phyloP scores from a whole-genome alignment of 2,797 vertebrate genomes.

The Gymnodraco acuticeps region DNA sequence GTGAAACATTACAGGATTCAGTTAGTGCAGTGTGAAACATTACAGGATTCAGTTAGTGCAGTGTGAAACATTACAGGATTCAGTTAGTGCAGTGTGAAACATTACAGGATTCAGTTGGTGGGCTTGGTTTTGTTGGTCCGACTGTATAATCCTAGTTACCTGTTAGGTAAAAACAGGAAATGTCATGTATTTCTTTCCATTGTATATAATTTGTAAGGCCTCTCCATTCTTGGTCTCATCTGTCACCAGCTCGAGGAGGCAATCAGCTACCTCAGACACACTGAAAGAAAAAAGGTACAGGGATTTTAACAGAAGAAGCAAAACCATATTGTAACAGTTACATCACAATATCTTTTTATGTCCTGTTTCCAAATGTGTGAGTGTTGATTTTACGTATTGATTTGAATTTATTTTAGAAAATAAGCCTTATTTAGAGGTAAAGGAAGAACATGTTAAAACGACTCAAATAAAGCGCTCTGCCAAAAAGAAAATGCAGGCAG shows the following conservation, averaged over 20 bases:
- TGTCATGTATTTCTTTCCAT: not conserved
- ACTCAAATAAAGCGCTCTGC: too few relatives aligned
- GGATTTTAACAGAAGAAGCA: not conserved
- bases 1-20: not conserved
- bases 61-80: not conserved
- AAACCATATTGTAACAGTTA: too few relatives aligned
- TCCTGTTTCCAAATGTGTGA: too few relatives aligned
- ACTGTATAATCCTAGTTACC: not conserved
- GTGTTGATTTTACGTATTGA: too few relatives aligned
- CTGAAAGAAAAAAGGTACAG: constrained; percentile 45
- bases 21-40: not conserved
- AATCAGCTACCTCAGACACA: constrained; percentile 59
- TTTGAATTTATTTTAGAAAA: too few relatives aligned
- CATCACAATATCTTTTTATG: too few relatives aligned
- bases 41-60: too few relatives aligned
- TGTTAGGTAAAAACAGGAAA: constrained; percentile 33
- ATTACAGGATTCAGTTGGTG: too few relatives aligned
- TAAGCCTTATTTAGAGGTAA: too few relatives aligned
- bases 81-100: not conserved
- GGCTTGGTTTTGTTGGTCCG: too few relatives aligned
- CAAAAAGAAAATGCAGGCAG: too few relatives aligned
- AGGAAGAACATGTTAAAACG: too few relatives aligned
- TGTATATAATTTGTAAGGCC: constrained; percentile 28
- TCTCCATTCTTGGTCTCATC: constrained; percentile 75
- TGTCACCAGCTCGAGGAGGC: constrained; percentile 65